These are phyloP conservation scores for Albula glossodonta DNA, from an alignment of 2,113 vertebrate species.

Conservation along the genomic window DNA sequence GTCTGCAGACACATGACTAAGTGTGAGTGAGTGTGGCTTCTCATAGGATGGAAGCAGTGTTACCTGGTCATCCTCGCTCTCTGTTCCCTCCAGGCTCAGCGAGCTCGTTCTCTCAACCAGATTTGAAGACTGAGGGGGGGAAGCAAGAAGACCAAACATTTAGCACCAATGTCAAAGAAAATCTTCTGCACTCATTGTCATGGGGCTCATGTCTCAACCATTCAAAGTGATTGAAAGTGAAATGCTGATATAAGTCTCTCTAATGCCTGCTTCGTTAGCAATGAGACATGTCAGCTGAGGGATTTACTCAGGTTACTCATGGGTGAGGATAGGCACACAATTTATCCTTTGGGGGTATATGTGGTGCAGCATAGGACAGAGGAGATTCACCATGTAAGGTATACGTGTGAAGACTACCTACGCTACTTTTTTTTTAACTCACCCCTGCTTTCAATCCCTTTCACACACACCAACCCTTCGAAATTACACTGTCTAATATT, in stretches of 20 bases:
- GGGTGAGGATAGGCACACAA: no score
- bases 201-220: no score
- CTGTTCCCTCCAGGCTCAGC: conserved; percentile 76
- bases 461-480: neutral
- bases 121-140: conserved; percentile 53
- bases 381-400: neutral
- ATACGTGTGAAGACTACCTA: neutral
- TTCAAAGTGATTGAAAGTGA: no score
- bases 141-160: neutral
- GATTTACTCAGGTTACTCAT: neutral
- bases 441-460: neutral
- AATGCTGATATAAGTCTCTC: no score
- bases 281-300: neutral
- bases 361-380: neutral
- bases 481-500: neutral
- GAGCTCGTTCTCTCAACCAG: conserved; percentile 70
- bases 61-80: conserved; percentile 83
- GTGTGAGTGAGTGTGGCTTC: neutral
- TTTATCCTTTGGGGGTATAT: neutral
- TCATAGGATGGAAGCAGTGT: conserved; percentile 26
- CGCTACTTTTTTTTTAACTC: neutral
- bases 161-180: no score
- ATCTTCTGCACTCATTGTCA: no score
- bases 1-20: neutral
- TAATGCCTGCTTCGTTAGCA: neutral